These are phyloP conservation scores for Lagorchestes hirsutus DNA, from an alignment of 2,797 vertebrate species.

Conservation along the genomic window DNA sequence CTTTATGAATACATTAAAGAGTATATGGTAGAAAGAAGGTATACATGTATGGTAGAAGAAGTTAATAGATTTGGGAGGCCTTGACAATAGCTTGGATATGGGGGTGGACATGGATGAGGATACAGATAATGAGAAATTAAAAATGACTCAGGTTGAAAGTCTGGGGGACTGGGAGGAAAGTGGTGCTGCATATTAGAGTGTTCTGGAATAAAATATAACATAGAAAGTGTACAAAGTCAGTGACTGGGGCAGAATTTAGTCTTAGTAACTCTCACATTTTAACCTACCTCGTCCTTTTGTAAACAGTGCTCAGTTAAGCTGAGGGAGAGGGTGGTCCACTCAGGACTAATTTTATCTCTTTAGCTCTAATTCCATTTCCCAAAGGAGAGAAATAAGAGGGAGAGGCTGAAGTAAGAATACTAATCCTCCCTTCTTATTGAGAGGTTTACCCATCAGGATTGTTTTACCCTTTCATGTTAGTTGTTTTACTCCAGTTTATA, in stretches of 20 bases:
- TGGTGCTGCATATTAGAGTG: not conserved
- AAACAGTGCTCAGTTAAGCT: not conserved
- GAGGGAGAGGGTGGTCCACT: not conserved
- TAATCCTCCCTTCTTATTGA: not conserved
- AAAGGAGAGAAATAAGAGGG: no score
- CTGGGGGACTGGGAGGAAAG: not conserved
- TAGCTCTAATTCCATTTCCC: not conserved
- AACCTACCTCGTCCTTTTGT: not conserved
- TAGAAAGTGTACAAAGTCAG: not conserved
- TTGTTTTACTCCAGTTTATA: not conserved
- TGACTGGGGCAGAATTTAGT: not conserved
- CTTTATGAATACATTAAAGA: not conserved
- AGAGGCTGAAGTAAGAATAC: not conserved
- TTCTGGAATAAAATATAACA: not conserved
- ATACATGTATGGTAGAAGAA: not conserved
- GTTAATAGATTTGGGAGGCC: not conserved
- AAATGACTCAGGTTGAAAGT: not conserved
- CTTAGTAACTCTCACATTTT: not conserved
- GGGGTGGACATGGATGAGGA: no score
- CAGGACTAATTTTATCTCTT: not conserved
- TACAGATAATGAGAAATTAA: not conserved
- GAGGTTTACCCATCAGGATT: not conserved
- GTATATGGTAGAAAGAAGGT: no score
- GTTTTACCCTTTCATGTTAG: not conserved
- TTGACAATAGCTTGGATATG: not conserved